phyloP scores from a whole-genome alignment of 2,888 invertebrate species.

The Volucella bombylans region DNA sequence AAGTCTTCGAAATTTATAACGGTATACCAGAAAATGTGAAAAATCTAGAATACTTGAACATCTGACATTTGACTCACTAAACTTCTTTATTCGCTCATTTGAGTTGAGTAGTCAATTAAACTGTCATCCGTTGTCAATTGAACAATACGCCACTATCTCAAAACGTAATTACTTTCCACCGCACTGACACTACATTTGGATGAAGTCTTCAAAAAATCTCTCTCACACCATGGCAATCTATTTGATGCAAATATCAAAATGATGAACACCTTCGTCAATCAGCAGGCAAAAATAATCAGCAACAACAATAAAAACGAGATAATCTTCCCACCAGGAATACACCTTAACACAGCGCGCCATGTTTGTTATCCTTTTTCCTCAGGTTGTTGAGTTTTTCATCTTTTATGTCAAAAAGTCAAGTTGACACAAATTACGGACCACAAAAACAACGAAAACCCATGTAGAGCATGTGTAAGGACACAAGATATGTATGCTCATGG shows the following conservation, averaged over 20 bases:
- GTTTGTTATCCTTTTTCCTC: conserved; percentile 51
- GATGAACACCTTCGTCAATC: conserved; percentile 65
- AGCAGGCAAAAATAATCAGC: conserved; percentile 54
- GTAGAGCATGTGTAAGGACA: conserved; percentile 19
- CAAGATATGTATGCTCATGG: conserved; percentile 26
- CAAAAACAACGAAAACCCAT: conserved; percentile 38
- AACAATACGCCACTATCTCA: conserved; percentile 48
- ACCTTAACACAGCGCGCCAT: conserved; percentile 39
- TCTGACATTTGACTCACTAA: too few relatives aligned
- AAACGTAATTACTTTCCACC: conserved; percentile 43
- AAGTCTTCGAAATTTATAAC: too few relatives aligned
- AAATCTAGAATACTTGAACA: too few relatives aligned
- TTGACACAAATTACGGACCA: conserved; percentile 70
- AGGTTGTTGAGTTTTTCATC: conserved; percentile 35
- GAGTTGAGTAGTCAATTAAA: conserved; percentile 56
- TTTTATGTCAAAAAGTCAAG: conserved; percentile 58
- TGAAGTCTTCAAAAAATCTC: conserved; percentile 50
- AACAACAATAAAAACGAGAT: conserved; percentile 33
- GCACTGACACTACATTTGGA: conserved; percentile 31
- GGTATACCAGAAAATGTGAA: too few relatives aligned
- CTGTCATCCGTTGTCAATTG: conserved; percentile 68
- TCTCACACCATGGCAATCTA: conserved; percentile 24
- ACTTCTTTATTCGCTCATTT: too few relatives aligned
- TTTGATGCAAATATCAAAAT: conserved; percentile 58
- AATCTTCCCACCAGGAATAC: conserved; percentile 43